These are phyloP conservation scores for Ranitomeya variabilis DNA, from an alignment of 2,113 vertebrate genomes.

Conservation along the genomic window DNA sequence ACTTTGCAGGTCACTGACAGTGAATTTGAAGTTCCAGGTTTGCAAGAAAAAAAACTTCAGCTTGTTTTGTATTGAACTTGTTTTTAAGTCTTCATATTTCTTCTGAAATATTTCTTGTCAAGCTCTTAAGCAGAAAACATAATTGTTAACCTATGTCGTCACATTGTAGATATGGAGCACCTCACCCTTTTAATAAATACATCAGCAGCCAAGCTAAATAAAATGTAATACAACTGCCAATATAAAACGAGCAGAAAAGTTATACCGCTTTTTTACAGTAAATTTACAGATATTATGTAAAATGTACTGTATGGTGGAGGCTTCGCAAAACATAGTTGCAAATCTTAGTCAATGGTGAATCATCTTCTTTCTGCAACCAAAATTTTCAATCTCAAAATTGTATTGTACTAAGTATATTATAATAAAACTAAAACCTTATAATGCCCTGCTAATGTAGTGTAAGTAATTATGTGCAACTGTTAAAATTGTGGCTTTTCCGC, in stretches of 20 bases:
- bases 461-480: no score
- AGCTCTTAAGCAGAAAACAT: not conserved
- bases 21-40: not conserved
- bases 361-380: not conserved
- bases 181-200: slow-evolving; percentile 65
- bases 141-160: not conserved
- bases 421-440: no score
- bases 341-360: not conserved
- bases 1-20: not conserved
- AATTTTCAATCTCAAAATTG: no score
- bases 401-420: no score
- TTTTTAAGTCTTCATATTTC: not conserved
- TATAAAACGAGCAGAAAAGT: slow-evolving; percentile 5
- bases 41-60: not conserved
- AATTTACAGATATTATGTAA: not conserved
- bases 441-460: no score
- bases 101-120: not conserved
- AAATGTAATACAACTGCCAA: not conserved
- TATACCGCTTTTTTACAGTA: not conserved
- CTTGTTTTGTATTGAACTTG: not conserved
- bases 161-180: slow-evolving; percentile 63
- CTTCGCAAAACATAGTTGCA: not conserved
- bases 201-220: slow-evolving; percentile 57
- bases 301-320: not conserved
- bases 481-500: no score